Evolutionary conservation across 1,140 invertebrate genomes (phyloP).

Genomic region (Lepidotrigona ventralis): DNA sequence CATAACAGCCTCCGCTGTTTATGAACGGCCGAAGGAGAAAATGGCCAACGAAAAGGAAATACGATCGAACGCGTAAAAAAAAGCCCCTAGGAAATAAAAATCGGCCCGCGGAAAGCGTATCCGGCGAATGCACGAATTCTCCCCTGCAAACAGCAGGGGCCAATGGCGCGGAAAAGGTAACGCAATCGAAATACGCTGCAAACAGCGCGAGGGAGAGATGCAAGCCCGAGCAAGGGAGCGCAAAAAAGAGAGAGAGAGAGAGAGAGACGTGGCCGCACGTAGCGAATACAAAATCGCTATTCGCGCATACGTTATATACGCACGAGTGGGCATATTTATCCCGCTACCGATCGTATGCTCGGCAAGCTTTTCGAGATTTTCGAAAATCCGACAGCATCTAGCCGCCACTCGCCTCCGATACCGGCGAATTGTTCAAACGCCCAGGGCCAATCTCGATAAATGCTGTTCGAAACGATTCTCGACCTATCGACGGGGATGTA

Average conservation of each 20-base stretch:
- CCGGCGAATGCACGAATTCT: conserved; percentile 10
- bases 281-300: conserved; percentile 56
- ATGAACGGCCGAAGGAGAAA: neutral
- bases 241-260: neutral
- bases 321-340: conserved; percentile 61
- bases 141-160: conserved; percentile 28
- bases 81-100: conserved; percentile 21
- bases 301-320: conserved; percentile 59
- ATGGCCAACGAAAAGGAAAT: neutral
- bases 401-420: conserved; percentile 35
- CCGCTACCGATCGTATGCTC: conserved; percentile 42
- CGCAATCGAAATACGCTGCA: conserved; percentile 54
- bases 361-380: conserved; percentile 57
- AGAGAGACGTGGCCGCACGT: conserved; percentile 1
- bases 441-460: conserved; percentile 64
- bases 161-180: conserved; percentile 55
- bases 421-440: conserved; percentile 57
- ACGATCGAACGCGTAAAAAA: neutral
- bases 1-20: neutral
- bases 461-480: conserved; percentile 59
- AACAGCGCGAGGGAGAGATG: conserved; percentile 1
- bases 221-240: neutral
- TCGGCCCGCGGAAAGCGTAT: conserved; percentile 4
- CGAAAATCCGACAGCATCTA: conserved; percentile 59
- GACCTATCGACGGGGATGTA: conserved; percentile 43